Evolutionary conservation across 2,888 invertebrate species (phyloP), one percentile per base, ranked within the genome.

Genomic region (Stenurella melanura): DNA sequence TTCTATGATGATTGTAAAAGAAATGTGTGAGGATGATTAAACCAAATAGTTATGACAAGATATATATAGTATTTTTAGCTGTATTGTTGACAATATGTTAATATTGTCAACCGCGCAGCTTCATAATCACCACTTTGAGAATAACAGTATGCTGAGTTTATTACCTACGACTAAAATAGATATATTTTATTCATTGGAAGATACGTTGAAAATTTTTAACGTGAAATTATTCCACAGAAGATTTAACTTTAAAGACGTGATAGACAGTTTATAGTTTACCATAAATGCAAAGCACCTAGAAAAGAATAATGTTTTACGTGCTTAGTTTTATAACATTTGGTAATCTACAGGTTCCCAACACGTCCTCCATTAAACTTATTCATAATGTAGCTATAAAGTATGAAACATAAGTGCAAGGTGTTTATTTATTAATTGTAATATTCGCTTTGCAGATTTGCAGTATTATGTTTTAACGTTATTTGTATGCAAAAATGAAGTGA

Each of bases 301-400:
- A 71, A 71, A 71, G 71, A 71, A 61, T 71, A 71, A 71, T 71
- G 61, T 61, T 42, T 61, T 71, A 71, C 71, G 71, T 71, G 71
- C 61, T 61, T 61, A 71, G 71, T 42, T 71, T 71, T 71, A 71
- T 71, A 61, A 60, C 42, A 71, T 61, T 61, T 50, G 71, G 71
- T 50, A 71, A 60, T 71, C 71, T 70, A 60, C 60, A 38, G 38
- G 70, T 60, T 38, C 61, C 50, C 26, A 71, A 71, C 71, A 61
- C 61, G 50, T 61, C 61, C 50, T 19, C 34, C 18, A 18, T 0
- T 1, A 12, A 42, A 42, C 42, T 42, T 42, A 34, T 42, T 42
- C 12, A 15, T 12, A 15, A 42, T 12, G 2, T 42, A 7, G 38
- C 38, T 15, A 18, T 71, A 71, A 71, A 71, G 60, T 15, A 26